Percentiles rank a stretch among this genome's conserved stretches.
These are phyloP conservation scores for Idaea straminata DNA, from an alignment of 2,888 invertebrate species.

Conservation along the genomic window DNA sequence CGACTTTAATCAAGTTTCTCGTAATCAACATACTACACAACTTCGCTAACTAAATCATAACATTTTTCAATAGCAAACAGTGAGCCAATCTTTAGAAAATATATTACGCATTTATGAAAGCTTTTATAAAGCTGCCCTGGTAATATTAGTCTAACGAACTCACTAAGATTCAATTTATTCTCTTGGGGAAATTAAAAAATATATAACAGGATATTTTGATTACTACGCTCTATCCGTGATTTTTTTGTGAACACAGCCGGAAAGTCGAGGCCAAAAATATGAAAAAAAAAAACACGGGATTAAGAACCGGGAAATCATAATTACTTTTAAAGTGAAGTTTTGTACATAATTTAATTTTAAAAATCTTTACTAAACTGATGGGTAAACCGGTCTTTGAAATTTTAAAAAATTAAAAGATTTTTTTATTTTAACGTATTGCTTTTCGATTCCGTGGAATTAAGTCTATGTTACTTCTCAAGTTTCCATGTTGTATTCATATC, in stretches of 20 bases:
- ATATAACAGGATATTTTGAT: conserved; percentile 4
- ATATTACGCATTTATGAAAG: conserved; percentile 7
- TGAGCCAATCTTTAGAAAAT: conserved; percentile 11
- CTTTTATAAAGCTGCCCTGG: conserved; percentile 7
- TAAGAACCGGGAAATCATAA: too few relatives aligned
- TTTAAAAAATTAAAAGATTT: too few relatives aligned
- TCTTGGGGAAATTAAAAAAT: conserved; percentile 16
- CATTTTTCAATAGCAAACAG: conserved; percentile 2
- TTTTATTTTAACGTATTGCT: too few relatives aligned
- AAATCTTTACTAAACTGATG: too few relatives aligned
- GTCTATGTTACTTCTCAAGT: too few relatives aligned
- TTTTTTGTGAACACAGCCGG: conserved; percentile 3
- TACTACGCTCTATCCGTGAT: not conserved
- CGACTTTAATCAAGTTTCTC: not conserved
- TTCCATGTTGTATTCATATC: too few relatives aligned
- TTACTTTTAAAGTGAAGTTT: too few relatives aligned
- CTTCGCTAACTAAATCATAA: not conserved
- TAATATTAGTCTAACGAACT: conserved; percentile 8
- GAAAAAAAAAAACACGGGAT: too few relatives aligned
- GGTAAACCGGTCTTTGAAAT: too few relatives aligned
- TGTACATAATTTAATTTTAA: too few relatives aligned
- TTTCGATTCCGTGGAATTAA: too few relatives aligned
- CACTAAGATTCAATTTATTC: conserved; percentile 9
- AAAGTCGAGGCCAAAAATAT: too few relatives aligned
- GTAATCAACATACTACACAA: not conserved